Conservation (phyloP, 64 coral and sea anemone genomes). For the Pachyseris speciosa region DNA sequence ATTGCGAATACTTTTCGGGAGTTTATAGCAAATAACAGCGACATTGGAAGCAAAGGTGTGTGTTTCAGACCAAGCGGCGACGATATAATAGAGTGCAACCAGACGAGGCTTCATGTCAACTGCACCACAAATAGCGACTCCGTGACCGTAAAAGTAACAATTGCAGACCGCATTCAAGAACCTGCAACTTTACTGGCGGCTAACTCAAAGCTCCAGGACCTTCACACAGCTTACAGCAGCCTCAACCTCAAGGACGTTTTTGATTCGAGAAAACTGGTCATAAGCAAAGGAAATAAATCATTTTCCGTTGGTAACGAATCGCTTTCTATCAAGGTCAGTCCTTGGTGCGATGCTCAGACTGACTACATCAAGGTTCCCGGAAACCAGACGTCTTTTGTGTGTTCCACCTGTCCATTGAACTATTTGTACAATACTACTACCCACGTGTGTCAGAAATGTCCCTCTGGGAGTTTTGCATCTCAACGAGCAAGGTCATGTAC, state of each 20-base stretch:
- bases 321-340: neutral
- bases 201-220: neutral
- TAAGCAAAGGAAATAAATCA: neutral
- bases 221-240: neutral
- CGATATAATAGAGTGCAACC: neutral
- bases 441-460: slow-evolving; percentile 14
- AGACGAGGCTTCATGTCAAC: neutral
- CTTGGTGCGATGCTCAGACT: neutral
- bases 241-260: neutral
- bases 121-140: neutral
- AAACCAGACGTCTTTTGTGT: neutral
- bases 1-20: neutral
- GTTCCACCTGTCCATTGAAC: slow-evolving; percentile 28
- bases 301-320: neutral
- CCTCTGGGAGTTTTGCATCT: neutral
- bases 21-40: neutral
- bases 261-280: neutral
- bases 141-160: neutral
- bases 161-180: neutral
- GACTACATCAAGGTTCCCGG: slow-evolving; percentile 17
- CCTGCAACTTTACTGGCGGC: slow-evolving; percentile 2
- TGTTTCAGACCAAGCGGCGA: neutral
- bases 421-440: slow-evolving; percentile 1
- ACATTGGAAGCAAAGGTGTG: slow-evolving; percentile 5
- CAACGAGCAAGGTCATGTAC: neutral